Evolutionary conservation across 2,113 vertebrate genomes (phyloP).

Genomic region (Onychostruthus taczanowskii): DNA sequence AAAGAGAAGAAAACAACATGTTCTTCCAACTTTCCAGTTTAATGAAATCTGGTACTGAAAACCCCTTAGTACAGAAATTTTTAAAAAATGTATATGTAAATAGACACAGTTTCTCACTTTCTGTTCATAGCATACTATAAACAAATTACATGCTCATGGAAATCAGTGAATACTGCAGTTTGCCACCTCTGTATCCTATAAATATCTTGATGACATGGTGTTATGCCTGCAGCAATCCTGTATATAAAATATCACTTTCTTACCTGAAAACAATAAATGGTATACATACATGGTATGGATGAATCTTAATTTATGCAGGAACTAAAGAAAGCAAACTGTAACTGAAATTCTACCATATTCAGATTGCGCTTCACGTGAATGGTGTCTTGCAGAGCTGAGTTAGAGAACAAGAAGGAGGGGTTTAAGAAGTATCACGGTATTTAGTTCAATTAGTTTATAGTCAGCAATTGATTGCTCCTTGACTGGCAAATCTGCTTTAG

Average conservation of each 20-base stretch:
- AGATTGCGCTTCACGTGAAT: neutral
- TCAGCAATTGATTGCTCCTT: neutral
- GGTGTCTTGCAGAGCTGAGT: neutral
- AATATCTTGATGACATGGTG: neutral
- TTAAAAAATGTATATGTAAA: neutral
- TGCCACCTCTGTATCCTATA: neutral
- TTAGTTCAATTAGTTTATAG: neutral
- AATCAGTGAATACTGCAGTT: neutral
- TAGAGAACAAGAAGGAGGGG: neutral
- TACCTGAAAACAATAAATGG: neutral
- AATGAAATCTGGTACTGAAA: neutral
- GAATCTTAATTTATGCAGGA: neutral
- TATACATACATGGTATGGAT: neutral
- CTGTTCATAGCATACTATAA: neutral
- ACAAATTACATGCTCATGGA: neutral
- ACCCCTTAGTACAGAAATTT: neutral
- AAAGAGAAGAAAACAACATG: neutral
- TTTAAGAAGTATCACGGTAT: neutral
- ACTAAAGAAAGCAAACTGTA: neutral
- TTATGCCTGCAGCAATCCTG: neutral
- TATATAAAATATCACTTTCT: neutral
- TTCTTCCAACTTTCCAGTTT: neutral
- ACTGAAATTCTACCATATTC: neutral
- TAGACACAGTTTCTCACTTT: neutral
- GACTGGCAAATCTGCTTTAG: neutral